Base-by-base conservation (phyloP, 92 coral and sea anemone genomes). In the Muricea muricata region DNA sequence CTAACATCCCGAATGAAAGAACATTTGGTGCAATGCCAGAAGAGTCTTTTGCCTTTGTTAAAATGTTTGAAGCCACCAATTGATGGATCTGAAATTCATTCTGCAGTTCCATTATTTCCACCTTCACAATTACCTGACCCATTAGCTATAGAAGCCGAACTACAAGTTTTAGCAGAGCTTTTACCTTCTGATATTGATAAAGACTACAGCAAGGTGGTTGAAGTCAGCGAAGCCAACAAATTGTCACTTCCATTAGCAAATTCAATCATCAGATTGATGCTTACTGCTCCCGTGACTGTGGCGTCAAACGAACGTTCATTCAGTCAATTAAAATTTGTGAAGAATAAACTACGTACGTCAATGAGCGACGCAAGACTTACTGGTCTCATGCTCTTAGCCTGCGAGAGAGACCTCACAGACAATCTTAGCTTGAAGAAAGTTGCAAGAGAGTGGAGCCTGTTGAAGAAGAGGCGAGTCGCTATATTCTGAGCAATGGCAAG, bases 161-260 rank as follows among this genome's bases (percentile, higher is more conserved):
- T 74, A 15, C 60, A 45, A 17, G 79, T 42, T 0, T 73, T 73
- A n/a, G 29, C 34, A n/a, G 32, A 73, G 58, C 18, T 73, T 42
- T 40, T 73, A 46, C 79, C 79, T 40, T 18, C 79, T 40, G 46
- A 8, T 7, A 50, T 10, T 0, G 79, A 61, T 0, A 41, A 20
- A 20, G 60, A 41, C 28, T 73, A 28, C 12, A 73, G 21, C 79
- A 73, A 73, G 61, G 60, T 73, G 8, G 60, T 73, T 41, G 58
- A 73, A 73, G 56, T 73, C 79, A 73, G 79, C 34, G 32, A 73
- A 46, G 58, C 79, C 60, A 73, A 73, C 60, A 70, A 70, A 70
- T 29, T 39, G 13, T 11, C 52, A 29, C 76, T 70, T 70, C 52
- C 76, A 39, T 39, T 41, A 34, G 60, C 79, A 40, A 73, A 73